Evolutionary conservation across 2,888 invertebrate genomes (phyloP), one percentile per base, ranked within the genome.

Genomic region (Arge pagana): DNA sequence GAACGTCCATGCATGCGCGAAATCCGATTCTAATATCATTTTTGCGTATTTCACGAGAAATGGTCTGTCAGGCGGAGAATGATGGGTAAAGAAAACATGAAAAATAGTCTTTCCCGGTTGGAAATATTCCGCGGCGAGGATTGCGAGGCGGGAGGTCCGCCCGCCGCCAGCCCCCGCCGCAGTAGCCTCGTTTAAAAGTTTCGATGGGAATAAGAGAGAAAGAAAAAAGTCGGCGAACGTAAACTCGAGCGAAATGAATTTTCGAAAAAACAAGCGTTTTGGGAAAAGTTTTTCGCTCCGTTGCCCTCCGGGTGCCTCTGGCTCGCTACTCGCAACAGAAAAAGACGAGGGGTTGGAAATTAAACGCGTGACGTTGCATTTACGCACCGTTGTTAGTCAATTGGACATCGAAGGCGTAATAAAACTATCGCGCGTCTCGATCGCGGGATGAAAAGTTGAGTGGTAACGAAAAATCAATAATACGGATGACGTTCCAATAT

Each of bases 161-260:
- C 48, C 40, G 52, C 48, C 54, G 41, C 54, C 55, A 58, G 54
- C 23, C 42, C 49, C 39, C 48, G 36, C 48, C 31, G 19, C 28
- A 35, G 56, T 56, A 55, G 52, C 61, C 66, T 70, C 64, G 63
- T 67, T 70, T 69, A 57, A 64, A 67, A 67, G 60, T 67, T 70
- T 67, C 58, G 18, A 8, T 19, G 16, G 15, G 24, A 7, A 13
- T 10, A 30, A 8, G n/a, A 24, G 6, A 13, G 16, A n/a, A 7
- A 52, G 53, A 55, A 57, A 60, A 50, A 65, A 68, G 68, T 68
- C 70, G 68, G 65, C n/a, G 66, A 68, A 66, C 66, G 70, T 76
- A 76, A 70, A 71, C 65, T 73, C 75, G 70, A 74, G 76, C 63
- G 65, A 68, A 74, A 74, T 73, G 68, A 75, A 74, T 76, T 74